These are phyloP conservation scores for Saccostrea glomerata DNA, from an alignment of 1,140 invertebrate genomes.

Conservation along the genomic window DNA sequence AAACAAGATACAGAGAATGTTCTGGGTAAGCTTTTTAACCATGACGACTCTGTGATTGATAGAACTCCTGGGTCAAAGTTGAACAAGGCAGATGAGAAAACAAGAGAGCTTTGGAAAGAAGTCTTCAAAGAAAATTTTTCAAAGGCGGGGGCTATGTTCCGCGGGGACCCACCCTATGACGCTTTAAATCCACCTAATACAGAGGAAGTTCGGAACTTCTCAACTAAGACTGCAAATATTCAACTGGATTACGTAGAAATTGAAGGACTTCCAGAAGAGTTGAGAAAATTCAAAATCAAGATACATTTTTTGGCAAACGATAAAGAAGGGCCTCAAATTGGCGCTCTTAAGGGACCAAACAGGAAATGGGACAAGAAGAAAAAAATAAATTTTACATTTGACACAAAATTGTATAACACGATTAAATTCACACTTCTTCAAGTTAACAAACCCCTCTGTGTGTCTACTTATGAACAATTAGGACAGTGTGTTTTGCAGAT, in stretches of 20 bases:
- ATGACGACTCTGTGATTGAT: slow-evolving; percentile 80
- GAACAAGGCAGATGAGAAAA: slow-evolving; percentile 65
- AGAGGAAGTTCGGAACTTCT: slow-evolving; percentile 61
- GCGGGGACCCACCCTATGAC: slow-evolving; percentile 74
- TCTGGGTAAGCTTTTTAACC: slow-evolving; percentile 77
- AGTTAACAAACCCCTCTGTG: slow-evolving; percentile 51
- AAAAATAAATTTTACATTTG: slow-evolving; percentile 61
- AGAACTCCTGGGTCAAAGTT: slow-evolving; percentile 77
- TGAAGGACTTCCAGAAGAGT: slow-evolving; percentile 62
- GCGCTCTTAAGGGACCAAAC: slow-evolving; percentile 60
- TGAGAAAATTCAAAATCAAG: slow-evolving; percentile 68
- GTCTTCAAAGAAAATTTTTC: slow-evolving; percentile 71
- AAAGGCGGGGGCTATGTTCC: slow-evolving; percentile 75
- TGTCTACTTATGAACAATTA: slow-evolving; percentile 56
- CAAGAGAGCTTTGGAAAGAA: slow-evolving; percentile 70
- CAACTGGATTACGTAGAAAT: slow-evolving; percentile 66
- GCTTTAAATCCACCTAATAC: slow-evolving; percentile 61
- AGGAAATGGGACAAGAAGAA: slow-evolving; percentile 65
- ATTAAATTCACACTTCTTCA: slow-evolving; percentile 62
- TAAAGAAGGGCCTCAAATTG: slow-evolving; percentile 62
- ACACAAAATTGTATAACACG: slow-evolving; percentile 65
- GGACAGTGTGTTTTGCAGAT: slow-evolving; percentile 60
- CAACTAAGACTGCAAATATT: slow-evolving; percentile 67
- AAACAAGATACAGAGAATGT: slow-evolving; percentile 76
- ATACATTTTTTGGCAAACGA: slow-evolving; percentile 65